These are phyloP conservation scores for Holothuria glaberrima DNA, from an alignment of 35 echinoderm and acorn worm species.

Conservation along the genomic window DNA sequence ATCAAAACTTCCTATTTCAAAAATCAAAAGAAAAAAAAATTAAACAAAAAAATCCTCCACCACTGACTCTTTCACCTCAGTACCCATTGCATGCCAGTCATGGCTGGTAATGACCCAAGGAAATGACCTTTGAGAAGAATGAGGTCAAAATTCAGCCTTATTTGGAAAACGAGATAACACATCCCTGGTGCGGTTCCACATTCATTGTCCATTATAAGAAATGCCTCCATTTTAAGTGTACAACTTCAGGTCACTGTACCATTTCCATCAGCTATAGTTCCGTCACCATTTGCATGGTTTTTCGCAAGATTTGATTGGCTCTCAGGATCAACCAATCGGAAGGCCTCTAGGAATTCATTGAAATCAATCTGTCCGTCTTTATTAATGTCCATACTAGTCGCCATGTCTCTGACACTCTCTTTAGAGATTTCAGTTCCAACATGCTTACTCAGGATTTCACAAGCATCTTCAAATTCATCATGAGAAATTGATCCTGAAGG, in stretches of 20 bases:
- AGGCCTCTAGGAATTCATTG: slow-evolving; percentile 98
- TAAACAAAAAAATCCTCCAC: no score
- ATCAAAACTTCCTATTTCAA: no score
- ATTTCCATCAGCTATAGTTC: background rate
- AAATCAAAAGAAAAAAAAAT: no score
- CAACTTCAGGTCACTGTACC: slow-evolving; percentile 2
- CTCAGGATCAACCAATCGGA: slow-evolving; percentile 88
- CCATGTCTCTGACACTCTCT: slow-evolving; percentile 88
- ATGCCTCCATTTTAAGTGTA: no score
- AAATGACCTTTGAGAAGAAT: no score
- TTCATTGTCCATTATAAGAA: no score
- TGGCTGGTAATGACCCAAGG: no score
- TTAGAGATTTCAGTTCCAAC: slow-evolving; percentile 83
- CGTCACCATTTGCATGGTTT: background rate
- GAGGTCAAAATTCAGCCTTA: no score
- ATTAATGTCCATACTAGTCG: slow-evolving; percentile 92
- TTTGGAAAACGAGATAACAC: no score
- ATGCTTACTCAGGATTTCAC: slow-evolving; percentile 80
- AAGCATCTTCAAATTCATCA: slow-evolving; percentile 97
- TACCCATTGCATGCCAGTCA: no score
- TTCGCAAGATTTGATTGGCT: slow-evolving; percentile 30
- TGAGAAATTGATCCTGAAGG: slow-evolving; percentile 82
- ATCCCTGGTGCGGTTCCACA: no score
- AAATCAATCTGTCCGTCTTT: slow-evolving; percentile 96
- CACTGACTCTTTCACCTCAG: no score